Evolutionary conservation across 2,113 vertebrate species (phyloP).

Genomic region (Protobothrops mucrosquamatus): DNA sequence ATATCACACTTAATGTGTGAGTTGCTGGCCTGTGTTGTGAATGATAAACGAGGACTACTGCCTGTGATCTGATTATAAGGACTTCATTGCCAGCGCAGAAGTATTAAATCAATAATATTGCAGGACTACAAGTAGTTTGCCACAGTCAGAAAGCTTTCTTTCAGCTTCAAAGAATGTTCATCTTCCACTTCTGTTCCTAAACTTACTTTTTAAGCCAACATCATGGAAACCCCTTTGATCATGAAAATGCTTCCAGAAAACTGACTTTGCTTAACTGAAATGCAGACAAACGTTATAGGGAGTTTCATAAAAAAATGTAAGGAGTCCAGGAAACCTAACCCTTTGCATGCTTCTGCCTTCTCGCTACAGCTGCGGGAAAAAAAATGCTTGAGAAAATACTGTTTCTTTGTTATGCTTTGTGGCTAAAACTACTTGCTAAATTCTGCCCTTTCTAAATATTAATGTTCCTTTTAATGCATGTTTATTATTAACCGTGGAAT

Average conservation of each 20-base stretch:
- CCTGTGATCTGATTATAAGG: not conserved
- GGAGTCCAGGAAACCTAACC: not conserved
- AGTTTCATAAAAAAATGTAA: not conserved
- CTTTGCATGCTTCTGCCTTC: constrained; percentile 51
- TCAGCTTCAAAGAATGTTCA: not conserved
- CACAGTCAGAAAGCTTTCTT: not conserved
- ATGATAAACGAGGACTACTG: not conserved
- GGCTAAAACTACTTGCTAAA: constrained; percentile 28
- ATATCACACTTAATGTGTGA: not conserved
- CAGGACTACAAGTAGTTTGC: not conserved
- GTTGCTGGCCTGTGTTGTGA: not conserved
- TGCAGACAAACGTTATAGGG: not conserved
- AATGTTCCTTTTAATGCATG: constrained; percentile 35
- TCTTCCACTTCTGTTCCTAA: not conserved
- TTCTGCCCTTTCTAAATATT: not conserved
- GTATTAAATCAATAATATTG: not conserved
- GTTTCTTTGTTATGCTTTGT: constrained; percentile 30
- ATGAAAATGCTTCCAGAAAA: constrained; percentile 24
- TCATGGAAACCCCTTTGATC: not conserved
- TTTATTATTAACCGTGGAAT: constrained; percentile 18
- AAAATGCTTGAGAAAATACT: constrained; percentile 23
- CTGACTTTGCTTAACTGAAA: constrained; percentile 27
- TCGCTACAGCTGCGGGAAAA: constrained; percentile 12
- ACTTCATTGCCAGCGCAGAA: not conserved
- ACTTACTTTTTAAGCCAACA: not conserved